A percentile compares a stretch with the other conserved stretches of the same genome.
These are phyloP conservation scores for Tenualosa ilisha DNA, from an alignment of 2,797 vertebrate species.

Conservation along the genomic window DNA sequence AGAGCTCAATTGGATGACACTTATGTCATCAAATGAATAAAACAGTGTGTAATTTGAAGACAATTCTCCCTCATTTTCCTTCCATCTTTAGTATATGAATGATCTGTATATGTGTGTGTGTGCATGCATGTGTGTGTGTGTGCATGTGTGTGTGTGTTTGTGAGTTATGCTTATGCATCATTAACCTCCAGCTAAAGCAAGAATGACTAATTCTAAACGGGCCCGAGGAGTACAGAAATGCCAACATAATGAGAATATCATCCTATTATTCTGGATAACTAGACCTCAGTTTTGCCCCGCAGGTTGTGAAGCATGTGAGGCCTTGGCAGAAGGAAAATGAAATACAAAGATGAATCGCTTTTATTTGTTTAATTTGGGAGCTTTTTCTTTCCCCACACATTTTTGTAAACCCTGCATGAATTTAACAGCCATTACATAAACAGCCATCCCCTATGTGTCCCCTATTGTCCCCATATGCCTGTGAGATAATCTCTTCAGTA, in stretches of 20 bases:
- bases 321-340: not conserved
- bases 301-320: not conserved
- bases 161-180: not conserved
- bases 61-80: not conserved
- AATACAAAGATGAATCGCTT: conserved; percentile 13
- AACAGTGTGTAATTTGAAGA: conserved; percentile 21
- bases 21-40: not conserved
- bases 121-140: not conserved
- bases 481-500: conserved; percentile 5
- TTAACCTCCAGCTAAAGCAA: not conserved
- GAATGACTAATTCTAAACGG: not conserved
- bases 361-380: not conserved
- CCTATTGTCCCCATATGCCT: conserved; percentile 8
- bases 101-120: not conserved
- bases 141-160: not conserved
- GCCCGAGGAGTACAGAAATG: not conserved
- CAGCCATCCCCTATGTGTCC: not conserved
- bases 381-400: not conserved
- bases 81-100: not conserved
- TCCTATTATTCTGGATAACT: not conserved
- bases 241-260: not conserved
- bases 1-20: not conserved
- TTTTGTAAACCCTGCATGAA: not conserved
- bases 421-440: not conserved
- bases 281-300: not conserved